phyloP scores from a whole-genome alignment of 1,140 invertebrate genomes.

The Steinernema khuongi region DNA sequence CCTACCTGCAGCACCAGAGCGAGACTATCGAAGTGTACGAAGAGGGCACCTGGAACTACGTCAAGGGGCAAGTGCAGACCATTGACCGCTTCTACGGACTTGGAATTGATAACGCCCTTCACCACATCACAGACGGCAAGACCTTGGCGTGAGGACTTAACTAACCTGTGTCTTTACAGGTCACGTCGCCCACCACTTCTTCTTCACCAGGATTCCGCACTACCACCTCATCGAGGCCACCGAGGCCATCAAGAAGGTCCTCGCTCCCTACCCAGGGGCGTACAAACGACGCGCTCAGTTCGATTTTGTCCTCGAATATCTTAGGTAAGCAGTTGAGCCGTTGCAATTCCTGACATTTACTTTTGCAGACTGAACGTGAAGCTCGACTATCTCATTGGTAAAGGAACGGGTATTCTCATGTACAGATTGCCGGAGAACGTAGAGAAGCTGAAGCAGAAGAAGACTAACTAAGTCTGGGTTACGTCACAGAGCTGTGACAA shows the following conservation, averaged over 20 bases:
- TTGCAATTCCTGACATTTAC: background rate
- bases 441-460: constrained; percentile 13
- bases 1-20: constrained; percentile 61
- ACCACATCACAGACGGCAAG: constrained; percentile 58
- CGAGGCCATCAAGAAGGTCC: constrained; percentile 41
- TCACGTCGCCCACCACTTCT: constrained; percentile 62
- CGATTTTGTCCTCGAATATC: constrained; percentile 49
- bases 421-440: constrained; percentile 25
- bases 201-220: constrained; percentile 61
- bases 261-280: constrained; percentile 48
- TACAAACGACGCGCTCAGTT: constrained; percentile 49
- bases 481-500: too few relatives aligned
- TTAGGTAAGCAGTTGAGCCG: background rate
- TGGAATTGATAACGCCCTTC: constrained; percentile 56
- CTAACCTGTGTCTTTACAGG: constrained; percentile 18
- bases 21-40: constrained; percentile 59
- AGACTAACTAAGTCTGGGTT: constrained; percentile 12
- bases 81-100: constrained; percentile 60
- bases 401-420: constrained; percentile 52
- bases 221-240: constrained; percentile 62
- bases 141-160: background rate
- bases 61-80: constrained; percentile 59
- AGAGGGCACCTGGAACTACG: constrained; percentile 58
- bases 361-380: constrained; percentile 40
- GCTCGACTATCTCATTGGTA: constrained; percentile 54